Base-by-base conservation (phyloP, 1,140 invertebrate species). In the Pseudobourletiella spinata region DNA sequence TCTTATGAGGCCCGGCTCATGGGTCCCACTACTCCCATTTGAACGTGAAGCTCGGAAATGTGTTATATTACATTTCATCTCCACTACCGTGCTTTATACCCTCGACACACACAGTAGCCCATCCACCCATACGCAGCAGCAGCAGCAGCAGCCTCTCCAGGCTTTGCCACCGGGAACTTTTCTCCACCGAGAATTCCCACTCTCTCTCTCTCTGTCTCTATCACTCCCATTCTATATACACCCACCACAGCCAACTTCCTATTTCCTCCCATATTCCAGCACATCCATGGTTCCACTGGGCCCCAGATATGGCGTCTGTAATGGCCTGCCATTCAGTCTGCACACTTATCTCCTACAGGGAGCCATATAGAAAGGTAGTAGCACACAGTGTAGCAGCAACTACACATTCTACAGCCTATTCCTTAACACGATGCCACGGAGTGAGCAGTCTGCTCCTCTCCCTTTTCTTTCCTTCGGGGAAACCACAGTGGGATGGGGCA, bases 1-100 rank as follows among this genome's bases (percentile, higher is more conserved):
- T 59, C 57, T 61, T 61, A 57, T 58, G 54, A 35, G 54, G 22
- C 59, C 48, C 42, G 52, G 15, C 42, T 66, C 44, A 63, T 56
- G 64, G 39, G 32, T 66, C 64, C 64, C 64, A 39, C 32, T 28
- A 50, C 55, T 14, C 64, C 60, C 59, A 63, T 66, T 66, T 61
- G 25, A 57, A 52, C 32, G 24, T 3, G 24, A 29, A 50, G 22
- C 14, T 44, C n/a, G 48, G 48, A 51, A 51, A 51, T 18, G 44
- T 39, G n/a, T 39, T 39, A 39, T 39, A 39, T 50, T 8, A 18
- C n/a, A n/a, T n/a, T n/a, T n/a, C n/a, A n/a, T n/a, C n/a, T n/a
- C n/a, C n/a, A n/a, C n/a, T n/a, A n/a, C 46, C 24, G 8, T 11
- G 46, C 46, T 50, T 25, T 14, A 50, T 50, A 8, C 24, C 20